Percentiles rank a stretch among this genome's conserved stretches.
Conservation (phyloP, 2,888 invertebrate species). For the Linnaemya vulpina region DNA sequence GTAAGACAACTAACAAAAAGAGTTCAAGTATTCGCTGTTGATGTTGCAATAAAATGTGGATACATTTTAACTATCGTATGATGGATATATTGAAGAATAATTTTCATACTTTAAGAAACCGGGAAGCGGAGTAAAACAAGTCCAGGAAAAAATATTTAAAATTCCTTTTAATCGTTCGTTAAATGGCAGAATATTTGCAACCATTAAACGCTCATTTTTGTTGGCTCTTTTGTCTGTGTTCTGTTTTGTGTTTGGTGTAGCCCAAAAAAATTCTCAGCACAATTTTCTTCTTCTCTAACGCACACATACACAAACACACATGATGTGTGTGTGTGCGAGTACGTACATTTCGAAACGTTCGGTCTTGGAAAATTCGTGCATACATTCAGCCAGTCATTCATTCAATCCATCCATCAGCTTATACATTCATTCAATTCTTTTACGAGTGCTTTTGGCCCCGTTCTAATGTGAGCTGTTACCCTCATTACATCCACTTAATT, state of each 20-base stretch:
- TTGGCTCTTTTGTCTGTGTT: slow-evolving; percentile 25
- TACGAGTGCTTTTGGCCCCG: not conserved
- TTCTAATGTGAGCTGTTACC: slow-evolving; percentile 50
- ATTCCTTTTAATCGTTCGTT: slow-evolving; percentile 71
- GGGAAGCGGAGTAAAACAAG: slow-evolving; percentile 9
- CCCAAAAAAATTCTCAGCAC: slow-evolving; percentile 46
- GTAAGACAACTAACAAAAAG: not conserved
- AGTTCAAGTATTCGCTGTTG: not conserved
- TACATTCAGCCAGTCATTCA: slow-evolving; percentile 38
- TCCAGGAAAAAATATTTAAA: slow-evolving; percentile 61
- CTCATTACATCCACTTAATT: slow-evolving; percentile 59
- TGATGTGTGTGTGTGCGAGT: not conserved
- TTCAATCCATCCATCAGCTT: slow-evolving; percentile 47
- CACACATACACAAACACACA: not conserved
- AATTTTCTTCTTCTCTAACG: slow-evolving; percentile 47
- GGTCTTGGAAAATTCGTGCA: slow-evolving; percentile 17
- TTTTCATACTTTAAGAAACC: not conserved
- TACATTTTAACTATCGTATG: not conserved
- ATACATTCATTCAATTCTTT: slow-evolving; percentile 52
- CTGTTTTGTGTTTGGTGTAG: slow-evolving; percentile 44
- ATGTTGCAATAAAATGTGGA: slow-evolving; percentile 1
- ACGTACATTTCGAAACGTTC: slow-evolving; percentile 8
- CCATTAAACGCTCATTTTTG: slow-evolving; percentile 70
- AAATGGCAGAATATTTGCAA: slow-evolving; percentile 71
- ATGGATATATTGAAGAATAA: slow-evolving; percentile 2